Evolutionary conservation across 1,140 invertebrate species (phyloP).

Genomic region (Drosophila teissieri): DNA sequence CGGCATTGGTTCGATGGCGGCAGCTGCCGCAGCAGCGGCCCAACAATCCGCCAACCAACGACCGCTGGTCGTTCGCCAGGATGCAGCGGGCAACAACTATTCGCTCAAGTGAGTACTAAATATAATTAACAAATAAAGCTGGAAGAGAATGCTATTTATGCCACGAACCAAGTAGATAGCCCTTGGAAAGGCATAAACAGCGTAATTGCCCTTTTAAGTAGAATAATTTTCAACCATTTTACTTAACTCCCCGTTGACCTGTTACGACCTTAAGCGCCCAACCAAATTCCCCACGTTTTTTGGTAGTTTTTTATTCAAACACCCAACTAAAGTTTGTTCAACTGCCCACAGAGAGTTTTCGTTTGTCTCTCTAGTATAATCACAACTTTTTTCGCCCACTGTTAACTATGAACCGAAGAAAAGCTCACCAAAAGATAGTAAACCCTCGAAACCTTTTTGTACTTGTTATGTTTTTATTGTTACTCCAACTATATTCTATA

Average conservation of each 20-base stretch:
- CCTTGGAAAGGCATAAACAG: neutral
- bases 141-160: too few species aligned
- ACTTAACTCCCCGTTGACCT: constrained; percentile 42
- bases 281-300: constrained; percentile 22
- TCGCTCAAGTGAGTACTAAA: constrained; percentile 87
- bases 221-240: constrained; percentile 25
- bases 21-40: constrained; percentile 69
- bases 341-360: constrained; percentile 9
- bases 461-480: constrained; percentile 29
- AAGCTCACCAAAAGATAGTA: constrained; percentile 42
- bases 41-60: constrained; percentile 83
- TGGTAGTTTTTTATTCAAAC: constrained; percentile 23
- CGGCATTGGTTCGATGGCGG: constrained; percentile 72
- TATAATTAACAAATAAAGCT: fast-evolving
- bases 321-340: constrained; percentile 28
- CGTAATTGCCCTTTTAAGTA: constrained; percentile 7
- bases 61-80: constrained; percentile 89
- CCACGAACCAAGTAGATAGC: neutral
- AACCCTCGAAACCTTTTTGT: neutral
- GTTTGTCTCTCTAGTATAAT: constrained; percentile 33
- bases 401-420: constrained; percentile 17
- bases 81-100: constrained; percentile 86
- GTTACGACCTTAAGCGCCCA: constrained; percentile 1
- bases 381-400: constrained; percentile 21
- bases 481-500: constrained; percentile 44